phyloP scores from a whole-genome alignment of 2,888 invertebrate genomes.

The Lagria hirta region DNA sequence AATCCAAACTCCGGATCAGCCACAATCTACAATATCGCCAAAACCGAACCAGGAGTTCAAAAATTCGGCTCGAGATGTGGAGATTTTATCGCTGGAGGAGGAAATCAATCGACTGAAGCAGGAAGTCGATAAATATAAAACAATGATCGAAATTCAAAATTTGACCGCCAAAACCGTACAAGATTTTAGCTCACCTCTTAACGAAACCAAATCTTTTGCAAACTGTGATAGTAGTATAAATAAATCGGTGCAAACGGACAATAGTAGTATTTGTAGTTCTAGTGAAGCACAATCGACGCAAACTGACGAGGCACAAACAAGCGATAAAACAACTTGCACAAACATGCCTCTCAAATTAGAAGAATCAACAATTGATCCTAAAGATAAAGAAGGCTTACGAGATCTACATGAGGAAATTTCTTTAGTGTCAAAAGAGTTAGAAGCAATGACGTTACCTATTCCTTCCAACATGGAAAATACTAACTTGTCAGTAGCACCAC shows the following conservation, averaged over 20 bases:
- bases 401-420: too few species aligned
- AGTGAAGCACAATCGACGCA: constrained; percentile 21
- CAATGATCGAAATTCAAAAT: constrained; percentile 60
- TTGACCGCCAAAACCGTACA: constrained; percentile 58
- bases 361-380: constrained; percentile 27
- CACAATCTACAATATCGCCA: constrained; percentile 16
- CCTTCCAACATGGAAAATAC: neutral
- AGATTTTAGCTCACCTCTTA: constrained; percentile 56
- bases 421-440: too few species aligned
- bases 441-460: too few species aligned
- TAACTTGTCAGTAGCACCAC: constrained; percentile 38
- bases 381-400: too few species aligned
- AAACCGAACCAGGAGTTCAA: constrained; percentile 34
- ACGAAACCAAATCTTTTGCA: constrained; percentile 41
- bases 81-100: constrained; percentile 48
- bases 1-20: constrained; percentile 23
- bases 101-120: constrained; percentile 60
- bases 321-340: constrained; percentile 10
- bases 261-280: constrained; percentile 8
- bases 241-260: constrained; percentile 23
- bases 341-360: constrained; percentile 12
- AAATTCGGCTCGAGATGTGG: constrained; percentile 48
- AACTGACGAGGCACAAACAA: constrained; percentile 27
- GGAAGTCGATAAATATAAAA: constrained; percentile 62
- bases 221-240: constrained; percentile 42